Base-by-base conservation (phyloP, 2,113 vertebrate species). In the Alces alces region DNA sequence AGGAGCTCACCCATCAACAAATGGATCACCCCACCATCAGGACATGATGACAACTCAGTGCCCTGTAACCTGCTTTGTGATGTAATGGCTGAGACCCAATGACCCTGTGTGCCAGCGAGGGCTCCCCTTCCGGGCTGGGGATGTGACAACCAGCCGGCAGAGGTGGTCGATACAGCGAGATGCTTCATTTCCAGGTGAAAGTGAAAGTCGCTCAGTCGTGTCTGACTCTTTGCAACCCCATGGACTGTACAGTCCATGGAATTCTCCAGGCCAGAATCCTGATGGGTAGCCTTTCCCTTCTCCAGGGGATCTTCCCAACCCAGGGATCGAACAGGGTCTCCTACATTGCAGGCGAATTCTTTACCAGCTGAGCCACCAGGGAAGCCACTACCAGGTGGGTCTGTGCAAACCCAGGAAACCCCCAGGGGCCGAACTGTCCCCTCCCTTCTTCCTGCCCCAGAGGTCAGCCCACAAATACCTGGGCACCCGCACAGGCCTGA, bases 311-410 rank as follows among this genome's bases (percentile, higher is more conserved):
- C 66, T 70, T 70, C 66, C n/a, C 5, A n/a, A 36, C n/a, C 66
- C 5, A 0, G n/a, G 5, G 36, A 39, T 23, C 11, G 7, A 70
- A 70, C n/a, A 0, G n/a, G n/a, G n/a, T 70, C n/a, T 39, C n/a
- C n/a, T 70, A 36, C n/a, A 23, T 70, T 70, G 66, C n/a, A 39
- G 66, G 66, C n/a, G 23, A 36, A 70, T 70, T 70, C n/a, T 70
- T 70, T 39, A 70, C 2, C 36, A 36, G 66, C 66, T 39, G 19
- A 39, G 19, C n/a, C 23, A 70, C n/a, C n/a, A 70, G 66, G 66
- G n/a, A 70, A 70, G 66, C 12, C n/a, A 5, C 8, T 2, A 14
- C 55, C 39, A 50, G 3, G n/a, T 7, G 36, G 43, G 45, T 61
- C 52, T 50, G 14, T 21, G 33, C 50, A 60, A 87, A 54, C 2